Evolutionary conservation across 2,888 invertebrate species (phyloP).

Genomic region (Gisinianus flammeolus): DNA sequence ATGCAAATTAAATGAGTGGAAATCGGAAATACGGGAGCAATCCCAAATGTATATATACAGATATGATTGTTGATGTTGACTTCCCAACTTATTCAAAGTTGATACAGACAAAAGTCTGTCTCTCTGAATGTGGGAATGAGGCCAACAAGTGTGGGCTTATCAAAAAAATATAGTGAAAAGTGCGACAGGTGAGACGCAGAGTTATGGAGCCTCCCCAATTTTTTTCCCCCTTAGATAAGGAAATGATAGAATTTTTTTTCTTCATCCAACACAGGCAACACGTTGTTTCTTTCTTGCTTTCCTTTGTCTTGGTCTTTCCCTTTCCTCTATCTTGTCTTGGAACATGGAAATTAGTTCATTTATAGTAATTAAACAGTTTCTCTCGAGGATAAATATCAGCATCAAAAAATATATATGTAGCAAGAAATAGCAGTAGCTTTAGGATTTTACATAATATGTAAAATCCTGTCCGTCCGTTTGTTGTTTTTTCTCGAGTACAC

Average conservation of each 20-base stretch:
- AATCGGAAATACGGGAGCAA: conserved; percentile 1
- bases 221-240: conserved; percentile 4
- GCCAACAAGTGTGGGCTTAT: conserved; percentile 24
- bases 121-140: conserved; percentile 29
- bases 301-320: background rate
- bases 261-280: background rate
- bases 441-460: no score
- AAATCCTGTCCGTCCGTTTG: no score
- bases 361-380: background rate
- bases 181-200: conserved; percentile 31
- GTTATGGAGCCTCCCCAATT: background rate
- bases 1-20: no score
- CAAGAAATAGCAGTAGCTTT: background rate
- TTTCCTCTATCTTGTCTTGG: background rate
- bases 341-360: background rate
- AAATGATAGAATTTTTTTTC: conserved; percentile 20
- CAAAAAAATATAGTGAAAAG: conserved; percentile 12
- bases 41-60: background rate
- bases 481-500: no score
- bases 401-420: background rate
- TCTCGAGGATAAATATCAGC: background rate
- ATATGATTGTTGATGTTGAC: background rate
- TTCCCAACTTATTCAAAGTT: background rate
- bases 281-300: background rate
- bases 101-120: background rate